phyloP scores from a whole-genome alignment of 2,113 vertebrate genomes.

The Platichthys flesus region DNA sequence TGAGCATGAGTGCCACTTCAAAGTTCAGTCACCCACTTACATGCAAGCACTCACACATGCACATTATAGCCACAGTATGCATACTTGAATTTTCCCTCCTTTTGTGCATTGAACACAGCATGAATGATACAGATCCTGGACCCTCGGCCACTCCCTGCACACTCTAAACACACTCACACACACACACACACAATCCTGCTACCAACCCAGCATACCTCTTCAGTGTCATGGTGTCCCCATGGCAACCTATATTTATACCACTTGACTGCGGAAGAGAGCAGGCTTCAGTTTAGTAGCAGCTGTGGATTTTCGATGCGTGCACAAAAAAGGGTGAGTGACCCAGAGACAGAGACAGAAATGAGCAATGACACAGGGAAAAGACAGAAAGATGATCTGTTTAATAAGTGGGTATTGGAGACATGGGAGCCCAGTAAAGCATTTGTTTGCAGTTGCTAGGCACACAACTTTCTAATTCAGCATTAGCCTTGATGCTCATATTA shows the following conservation, averaged over 20 bases:
- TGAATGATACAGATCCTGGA: conserved; percentile 49
- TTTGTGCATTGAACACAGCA: conserved; percentile 26
- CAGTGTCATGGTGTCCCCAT: conserved; percentile 74
- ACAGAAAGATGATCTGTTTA: conserved; percentile 3
- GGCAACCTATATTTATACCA: conserved; percentile 81
- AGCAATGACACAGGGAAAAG: not conserved
- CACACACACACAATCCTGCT: conserved; percentile 25
- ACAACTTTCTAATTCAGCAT: conserved; percentile 57
- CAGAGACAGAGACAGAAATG: conserved; percentile 7
- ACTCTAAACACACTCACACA: conserved; percentile 11
- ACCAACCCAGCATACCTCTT: conserved; percentile 58
- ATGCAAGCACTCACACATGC: not conserved
- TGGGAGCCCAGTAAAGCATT: conserved; percentile 56
- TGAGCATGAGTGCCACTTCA: conserved; percentile 21
- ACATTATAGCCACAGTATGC: conserved; percentile 1
- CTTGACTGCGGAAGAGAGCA: conserved; percentile 49
- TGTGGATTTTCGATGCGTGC: conserved; percentile 48
- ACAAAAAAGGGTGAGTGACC: conserved; percentile 35
- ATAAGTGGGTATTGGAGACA: conserved; percentile 39
- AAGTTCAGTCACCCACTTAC: conserved; percentile 8
- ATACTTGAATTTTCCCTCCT: conserved; percentile 34
- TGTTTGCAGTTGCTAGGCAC: conserved; percentile 78
- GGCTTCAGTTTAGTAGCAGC: conserved; percentile 66
- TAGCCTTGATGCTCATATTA: conserved; percentile 70
- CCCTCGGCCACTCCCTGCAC: conserved; percentile 36